Percentiles rank a stretch among this genome's conserved stretches.
Conservation (phyloP, 2,797 vertebrate species). For the Neoniphon sammara region DNA sequence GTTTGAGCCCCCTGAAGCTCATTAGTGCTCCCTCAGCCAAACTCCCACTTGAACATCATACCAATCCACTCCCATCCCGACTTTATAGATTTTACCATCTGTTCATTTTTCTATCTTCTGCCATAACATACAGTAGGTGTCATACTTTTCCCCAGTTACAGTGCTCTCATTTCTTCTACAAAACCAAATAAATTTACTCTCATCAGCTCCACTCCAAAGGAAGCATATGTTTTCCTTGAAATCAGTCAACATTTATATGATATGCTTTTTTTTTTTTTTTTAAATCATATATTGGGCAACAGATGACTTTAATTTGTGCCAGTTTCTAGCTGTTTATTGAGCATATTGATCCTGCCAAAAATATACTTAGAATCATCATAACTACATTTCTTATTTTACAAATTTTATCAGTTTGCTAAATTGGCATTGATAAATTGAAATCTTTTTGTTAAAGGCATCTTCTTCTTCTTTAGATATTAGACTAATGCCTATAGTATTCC, state of each 20-base stretch:
- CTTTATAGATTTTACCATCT: conserved; percentile 17
- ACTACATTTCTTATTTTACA: too few relatives aligned
- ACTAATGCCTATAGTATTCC: conserved; percentile 24
- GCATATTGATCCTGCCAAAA: neutral
- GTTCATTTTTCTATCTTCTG: conserved; percentile 1
- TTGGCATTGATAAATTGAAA: neutral
- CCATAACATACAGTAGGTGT: neutral
- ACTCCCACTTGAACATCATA: conserved; percentile 7
- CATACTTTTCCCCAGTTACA: neutral
- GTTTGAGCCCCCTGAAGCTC: conserved; percentile 3
- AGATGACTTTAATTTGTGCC: neutral
- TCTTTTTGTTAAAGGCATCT: too few relatives aligned
- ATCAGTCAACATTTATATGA: neutral
- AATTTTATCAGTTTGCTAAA: neutral
- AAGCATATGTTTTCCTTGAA: neutral
- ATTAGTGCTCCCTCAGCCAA: neutral
- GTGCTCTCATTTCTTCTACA: neutral
- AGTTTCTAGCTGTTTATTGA: neutral
- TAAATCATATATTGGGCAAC: neutral
- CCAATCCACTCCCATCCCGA: conserved; percentile 2
- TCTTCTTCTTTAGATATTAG: neutral
- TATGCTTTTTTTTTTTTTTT: neutral
- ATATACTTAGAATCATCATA: neutral
- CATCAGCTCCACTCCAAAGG: neutral
- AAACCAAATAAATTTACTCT: neutral